Percentiles rank a stretch among this genome's conserved stretches.
These are phyloP conservation scores for Trochalopteron elliotii DNA, from an alignment of 2,113 vertebrate species.

Conservation along the genomic window DNA sequence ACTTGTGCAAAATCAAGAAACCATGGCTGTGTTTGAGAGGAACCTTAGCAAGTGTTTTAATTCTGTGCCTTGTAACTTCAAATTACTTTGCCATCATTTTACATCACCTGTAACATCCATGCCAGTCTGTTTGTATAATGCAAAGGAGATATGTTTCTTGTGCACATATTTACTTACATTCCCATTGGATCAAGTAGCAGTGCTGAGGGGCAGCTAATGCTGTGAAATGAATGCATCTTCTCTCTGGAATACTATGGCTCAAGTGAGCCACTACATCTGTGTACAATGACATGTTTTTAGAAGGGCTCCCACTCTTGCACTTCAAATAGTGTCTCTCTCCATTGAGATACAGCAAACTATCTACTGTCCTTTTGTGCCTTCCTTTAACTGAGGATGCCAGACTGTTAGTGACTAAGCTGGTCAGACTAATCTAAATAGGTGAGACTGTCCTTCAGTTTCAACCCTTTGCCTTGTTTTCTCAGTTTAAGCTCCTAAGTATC, in stretches of 20 bases:
- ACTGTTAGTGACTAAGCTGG: neutral
- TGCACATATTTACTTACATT: neutral
- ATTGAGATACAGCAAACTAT: no score
- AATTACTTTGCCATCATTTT: neutral
- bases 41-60: neutral
- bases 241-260: neutral
- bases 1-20: neutral
- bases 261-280: rapidly evolving
- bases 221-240: neutral
- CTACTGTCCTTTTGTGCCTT: neutral
- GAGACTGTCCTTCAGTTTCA: neutral
- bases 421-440: neutral
- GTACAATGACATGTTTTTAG: neutral
- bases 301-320: neutral
- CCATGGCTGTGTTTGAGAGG: neutral
- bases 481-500: neutral
- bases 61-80: neutral
- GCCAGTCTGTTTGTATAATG: neutral
- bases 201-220: rapidly evolving
- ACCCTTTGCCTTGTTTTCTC: neutral
- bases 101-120: neutral
- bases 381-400: neutral
- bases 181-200: neutral
- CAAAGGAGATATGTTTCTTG: neutral
- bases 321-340: neutral